phyloP scores from a whole-genome alignment of 2,888 invertebrate genomes.

The Spodoptera littoralis region DNA sequence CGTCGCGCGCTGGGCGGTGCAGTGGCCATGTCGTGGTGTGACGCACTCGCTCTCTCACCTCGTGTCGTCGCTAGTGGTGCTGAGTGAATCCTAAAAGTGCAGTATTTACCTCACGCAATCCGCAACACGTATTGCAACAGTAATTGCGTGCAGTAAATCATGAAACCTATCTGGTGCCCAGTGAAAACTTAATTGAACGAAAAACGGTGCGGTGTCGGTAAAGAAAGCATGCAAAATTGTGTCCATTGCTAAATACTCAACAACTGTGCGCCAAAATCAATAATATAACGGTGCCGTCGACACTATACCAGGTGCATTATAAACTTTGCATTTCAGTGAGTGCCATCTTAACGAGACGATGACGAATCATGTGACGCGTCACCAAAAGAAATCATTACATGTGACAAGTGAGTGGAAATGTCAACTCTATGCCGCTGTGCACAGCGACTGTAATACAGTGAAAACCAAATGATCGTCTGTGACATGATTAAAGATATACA shows the following conservation, averaged over 20 bases:
- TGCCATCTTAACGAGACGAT: slow-evolving; percentile 83
- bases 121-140: slow-evolving; percentile 8
- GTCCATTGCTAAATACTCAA: slow-evolving; percentile 89
- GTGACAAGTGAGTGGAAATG: slow-evolving; percentile 91
- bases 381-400: slow-evolving; percentile 90
- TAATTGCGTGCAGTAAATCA: slow-evolving; percentile 73
- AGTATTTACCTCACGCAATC: slow-evolving; percentile 73
- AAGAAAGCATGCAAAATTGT: slow-evolving; percentile 89
- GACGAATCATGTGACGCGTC: slow-evolving; percentile 73
- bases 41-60: slow-evolving; percentile 89
- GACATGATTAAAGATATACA: slow-evolving; percentile 77
- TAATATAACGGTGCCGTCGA: slow-evolving; percentile 88
- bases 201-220: slow-evolving; percentile 87
- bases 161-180: slow-evolving; percentile 86
- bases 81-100: slow-evolving; percentile 87
- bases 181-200: slow-evolving; percentile 84
- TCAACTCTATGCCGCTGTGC: slow-evolving; percentile 71
- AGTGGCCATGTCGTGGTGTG: slow-evolving; percentile 65
- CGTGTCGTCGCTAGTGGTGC: slow-evolving; percentile 87
- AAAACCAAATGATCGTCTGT: slow-evolving; percentile 73
- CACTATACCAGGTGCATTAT: slow-evolving; percentile 87
- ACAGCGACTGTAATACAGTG: slow-evolving; percentile 73
- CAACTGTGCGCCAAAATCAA: slow-evolving; percentile 89
- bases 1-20: slow-evolving; percentile 37
- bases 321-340: slow-evolving; percentile 89